Percentiles rank a stretch among this genome's conserved stretches.
Evolutionary conservation across 1,140 invertebrate species (phyloP).

Genomic region (Cecropterus lyciades): DNA sequence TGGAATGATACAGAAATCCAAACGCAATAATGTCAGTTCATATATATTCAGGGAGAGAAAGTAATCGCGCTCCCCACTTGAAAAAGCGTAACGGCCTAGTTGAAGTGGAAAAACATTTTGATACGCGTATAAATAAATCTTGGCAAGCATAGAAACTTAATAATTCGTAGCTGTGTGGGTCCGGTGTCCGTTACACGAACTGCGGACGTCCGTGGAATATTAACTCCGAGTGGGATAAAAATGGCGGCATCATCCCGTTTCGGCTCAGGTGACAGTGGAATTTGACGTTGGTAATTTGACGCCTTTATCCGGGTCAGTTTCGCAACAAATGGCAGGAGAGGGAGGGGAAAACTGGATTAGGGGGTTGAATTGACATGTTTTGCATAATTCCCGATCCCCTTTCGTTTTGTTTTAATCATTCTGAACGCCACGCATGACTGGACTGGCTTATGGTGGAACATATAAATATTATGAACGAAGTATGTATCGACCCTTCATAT

Average conservation of each 20-base stretch:
- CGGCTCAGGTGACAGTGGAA: constrained; percentile 68
- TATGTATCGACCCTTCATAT: neutral
- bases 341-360: constrained; percentile 21
- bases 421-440: constrained; percentile 2
- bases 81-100: constrained; percentile 14
- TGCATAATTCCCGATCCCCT: constrained; percentile 45
- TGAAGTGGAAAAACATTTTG: constrained; percentile 28
- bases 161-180: constrained; percentile 54
- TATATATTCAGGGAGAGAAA: constrained; percentile 8
- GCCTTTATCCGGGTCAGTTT: constrained; percentile 68
- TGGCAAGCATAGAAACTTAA: constrained; percentile 49
- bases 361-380: constrained; percentile 45
- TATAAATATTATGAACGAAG: neutral
- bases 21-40: neutral
- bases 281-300: constrained; percentile 74
- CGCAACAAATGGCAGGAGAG: constrained; percentile 50
- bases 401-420: constrained; percentile 26
- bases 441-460: neutral
- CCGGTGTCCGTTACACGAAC: constrained; percentile 59
- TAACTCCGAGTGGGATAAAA: constrained; percentile 71
- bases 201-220: constrained; percentile 68
- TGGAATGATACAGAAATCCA: neutral
- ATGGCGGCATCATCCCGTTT: constrained; percentile 50
- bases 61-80: constrained; percentile 20
- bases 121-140: constrained; percentile 47